Conservation (phyloP, 2,888 invertebrate genomes). For the Lagria hirta region DNA sequence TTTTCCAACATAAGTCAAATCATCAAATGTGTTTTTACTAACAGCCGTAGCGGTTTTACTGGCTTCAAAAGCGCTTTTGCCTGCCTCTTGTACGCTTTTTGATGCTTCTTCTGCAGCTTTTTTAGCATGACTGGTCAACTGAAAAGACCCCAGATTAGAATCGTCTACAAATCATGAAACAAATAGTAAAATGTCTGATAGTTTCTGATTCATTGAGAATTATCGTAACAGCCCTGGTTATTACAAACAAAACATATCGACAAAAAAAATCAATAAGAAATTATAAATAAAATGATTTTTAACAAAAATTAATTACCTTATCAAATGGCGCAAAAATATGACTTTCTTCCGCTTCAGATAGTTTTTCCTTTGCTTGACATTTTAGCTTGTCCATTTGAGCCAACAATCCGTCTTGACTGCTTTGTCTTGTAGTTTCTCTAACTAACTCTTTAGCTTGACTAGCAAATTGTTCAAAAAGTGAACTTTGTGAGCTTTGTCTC, state of each 20-base stretch:
- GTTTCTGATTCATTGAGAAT: too few relatives aligned
- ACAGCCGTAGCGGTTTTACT: constrained; percentile 86
- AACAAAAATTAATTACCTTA: too few relatives aligned
- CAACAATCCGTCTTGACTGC: constrained; percentile 83
- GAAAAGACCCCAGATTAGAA: too few relatives aligned
- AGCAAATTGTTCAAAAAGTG: constrained; percentile 84
- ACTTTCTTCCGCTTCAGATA: constrained; percentile 71
- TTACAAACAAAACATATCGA: too few relatives aligned
- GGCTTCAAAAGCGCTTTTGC: constrained; percentile 81
- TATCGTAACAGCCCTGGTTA: too few relatives aligned
- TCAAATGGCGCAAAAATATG: constrained; percentile 77
- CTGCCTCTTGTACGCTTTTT: constrained; percentile 80
- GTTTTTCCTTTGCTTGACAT: constrained; percentile 61
- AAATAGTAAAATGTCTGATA: too few relatives aligned
- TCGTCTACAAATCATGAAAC: too few relatives aligned
- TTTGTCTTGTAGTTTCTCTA: constrained; percentile 82
- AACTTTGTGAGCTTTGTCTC: constrained; percentile 80
- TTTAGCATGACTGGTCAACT: constrained; percentile 86
- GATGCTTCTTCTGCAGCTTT: constrained; percentile 82
- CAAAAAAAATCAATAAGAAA: too few relatives aligned
- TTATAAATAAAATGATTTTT: too few relatives aligned
- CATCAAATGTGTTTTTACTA: constrained; percentile 85
- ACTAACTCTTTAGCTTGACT: constrained; percentile 88
- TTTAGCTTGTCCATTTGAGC: constrained; percentile 86
- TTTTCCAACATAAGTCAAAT: constrained; percentile 86